phyloP scores from a whole-genome alignment of 1,140 invertebrate genomes.

The Protaetia brevitarsis region DNA sequence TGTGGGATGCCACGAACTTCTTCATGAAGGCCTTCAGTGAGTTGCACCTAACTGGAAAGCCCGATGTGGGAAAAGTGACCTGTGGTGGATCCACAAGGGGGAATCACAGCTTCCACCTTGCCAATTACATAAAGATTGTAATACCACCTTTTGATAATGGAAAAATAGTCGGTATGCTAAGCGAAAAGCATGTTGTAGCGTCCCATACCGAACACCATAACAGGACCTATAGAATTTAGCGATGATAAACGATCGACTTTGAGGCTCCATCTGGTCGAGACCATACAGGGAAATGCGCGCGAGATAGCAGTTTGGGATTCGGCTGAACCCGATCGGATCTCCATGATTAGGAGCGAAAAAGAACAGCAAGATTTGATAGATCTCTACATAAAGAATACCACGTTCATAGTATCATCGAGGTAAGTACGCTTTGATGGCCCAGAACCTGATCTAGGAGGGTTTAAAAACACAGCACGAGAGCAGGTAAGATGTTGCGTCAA shows the following conservation, averaged over 20 bases:
- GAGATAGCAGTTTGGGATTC: constrained; percentile 48
- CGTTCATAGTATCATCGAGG: constrained; percentile 45
- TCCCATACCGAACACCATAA: constrained; percentile 48
- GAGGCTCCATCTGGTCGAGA: constrained; percentile 33
- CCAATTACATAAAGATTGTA: constrained; percentile 73
- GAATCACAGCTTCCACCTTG: constrained; percentile 59
- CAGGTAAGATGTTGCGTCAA: too few relatives aligned
- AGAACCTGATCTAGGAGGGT: too few relatives aligned
- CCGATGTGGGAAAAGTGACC: constrained; percentile 52
- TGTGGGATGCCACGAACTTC: constrained; percentile 71
- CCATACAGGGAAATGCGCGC: constrained; percentile 26
- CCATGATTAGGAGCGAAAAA: constrained; percentile 47
- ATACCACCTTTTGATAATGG: constrained; percentile 30
- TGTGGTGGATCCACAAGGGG: constrained; percentile 50
- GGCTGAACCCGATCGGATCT: constrained; percentile 40
- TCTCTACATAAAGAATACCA: constrained; percentile 45
- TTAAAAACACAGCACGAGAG: too few relatives aligned
- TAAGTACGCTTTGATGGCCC: too few relatives aligned
- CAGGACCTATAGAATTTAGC: constrained; percentile 70
- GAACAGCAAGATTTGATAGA: constrained; percentile 49
- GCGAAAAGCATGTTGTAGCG: constrained; percentile 8
- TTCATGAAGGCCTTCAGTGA: constrained; percentile 61
- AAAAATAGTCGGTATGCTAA: neutral
- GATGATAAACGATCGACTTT: constrained; percentile 32
- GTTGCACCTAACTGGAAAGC: constrained; percentile 40